Base-by-base conservation (phyloP, 2,113 vertebrate genomes). In the Hylia prasina region DNA sequence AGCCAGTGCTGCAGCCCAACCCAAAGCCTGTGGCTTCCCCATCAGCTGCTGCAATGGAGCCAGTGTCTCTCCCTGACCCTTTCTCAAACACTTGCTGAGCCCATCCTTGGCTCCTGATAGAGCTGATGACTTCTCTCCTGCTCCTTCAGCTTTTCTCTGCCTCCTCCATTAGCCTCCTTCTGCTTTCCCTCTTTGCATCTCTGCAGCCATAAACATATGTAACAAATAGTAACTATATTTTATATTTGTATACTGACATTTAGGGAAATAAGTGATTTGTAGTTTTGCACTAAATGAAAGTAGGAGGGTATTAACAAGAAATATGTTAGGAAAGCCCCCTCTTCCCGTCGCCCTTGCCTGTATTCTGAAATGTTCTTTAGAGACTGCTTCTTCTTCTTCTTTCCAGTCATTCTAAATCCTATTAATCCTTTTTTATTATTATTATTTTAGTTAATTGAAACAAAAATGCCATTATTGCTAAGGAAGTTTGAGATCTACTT, bases 401-500 rank as follows among this genome's bases (percentile, higher is more conserved):
- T 79, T 85, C 42, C 71, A 47, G 22, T 58, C 19, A 35, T 35
- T 47, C 31, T 93, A 85, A 93, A 85, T 79, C 65, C 50, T 69
- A 48, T 78, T 95, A 93, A 71, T 60, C 28, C 4, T 50, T 60
- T 40, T 70, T 78, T 25, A 8, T 37, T 60, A 16, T 25, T 58
- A 15, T 25, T 23, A 63, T 93, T 84, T 85, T 40, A 65, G 23
- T 73, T 45, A 87, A 27, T 76, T 91, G 50, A 65, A 87, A 93
- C n/a, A 87, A 70, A 83, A 57, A 60, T 8, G 6, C 50, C 35
- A 37, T 82, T 83, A 69, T 87, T 89, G 30, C 70, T 76, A 30
- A 82, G 70, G 42, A 94, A 66, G 33, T 93, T 84, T 63, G 54
- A 85, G 66, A 91, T 79, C 50, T 45, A 15, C 42, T 93, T 88